These are phyloP conservation scores for Agrotis ipsilon DNA, from an alignment of 2,888 invertebrate species.

Conservation along the genomic window DNA sequence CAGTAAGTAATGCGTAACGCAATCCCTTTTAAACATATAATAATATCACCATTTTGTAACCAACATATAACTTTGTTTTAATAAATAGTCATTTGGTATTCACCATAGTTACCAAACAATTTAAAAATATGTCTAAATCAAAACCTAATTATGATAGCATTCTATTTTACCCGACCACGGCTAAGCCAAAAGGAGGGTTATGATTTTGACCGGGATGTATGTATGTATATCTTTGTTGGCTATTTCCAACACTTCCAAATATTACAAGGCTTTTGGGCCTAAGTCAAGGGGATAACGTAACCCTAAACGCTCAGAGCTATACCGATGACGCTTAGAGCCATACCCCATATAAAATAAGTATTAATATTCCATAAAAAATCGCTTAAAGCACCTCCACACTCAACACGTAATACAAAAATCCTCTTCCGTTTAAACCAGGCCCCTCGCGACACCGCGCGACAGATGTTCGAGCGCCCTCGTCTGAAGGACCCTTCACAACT, in stretches of 20 bases:
- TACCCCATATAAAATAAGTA: slow-evolving; percentile 13
- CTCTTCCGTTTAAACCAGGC: slow-evolving; percentile 68
- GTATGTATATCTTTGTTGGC: neutral
- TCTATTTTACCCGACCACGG: too few species aligned
- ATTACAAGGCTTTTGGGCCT: neutral
- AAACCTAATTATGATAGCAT: neutral
- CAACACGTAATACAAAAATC: slow-evolving; percentile 64
- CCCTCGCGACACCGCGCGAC: slow-evolving; percentile 72
- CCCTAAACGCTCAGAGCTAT: neutral
- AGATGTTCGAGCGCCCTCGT: slow-evolving; percentile 83
- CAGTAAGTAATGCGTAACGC: too few species aligned
- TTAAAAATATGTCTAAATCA: too few species aligned
- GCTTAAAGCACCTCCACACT: slow-evolving; percentile 51
- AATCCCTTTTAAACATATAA: too few species aligned
- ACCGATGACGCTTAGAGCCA: neutral
- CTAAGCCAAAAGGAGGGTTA: too few species aligned
- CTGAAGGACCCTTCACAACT: slow-evolving; percentile 76
- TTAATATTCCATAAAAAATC: slow-evolving; percentile 47
- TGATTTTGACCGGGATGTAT: too few species aligned
- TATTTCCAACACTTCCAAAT: neutral
- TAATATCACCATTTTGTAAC: too few species aligned
- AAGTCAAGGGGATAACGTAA: neutral
- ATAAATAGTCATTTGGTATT: too few species aligned
- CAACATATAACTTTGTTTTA: too few species aligned
- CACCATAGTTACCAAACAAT: too few species aligned